phyloP scores from a whole-genome alignment of 35 echinoderm and acorn worm genomes.

The Acanthaster planci region DNA sequence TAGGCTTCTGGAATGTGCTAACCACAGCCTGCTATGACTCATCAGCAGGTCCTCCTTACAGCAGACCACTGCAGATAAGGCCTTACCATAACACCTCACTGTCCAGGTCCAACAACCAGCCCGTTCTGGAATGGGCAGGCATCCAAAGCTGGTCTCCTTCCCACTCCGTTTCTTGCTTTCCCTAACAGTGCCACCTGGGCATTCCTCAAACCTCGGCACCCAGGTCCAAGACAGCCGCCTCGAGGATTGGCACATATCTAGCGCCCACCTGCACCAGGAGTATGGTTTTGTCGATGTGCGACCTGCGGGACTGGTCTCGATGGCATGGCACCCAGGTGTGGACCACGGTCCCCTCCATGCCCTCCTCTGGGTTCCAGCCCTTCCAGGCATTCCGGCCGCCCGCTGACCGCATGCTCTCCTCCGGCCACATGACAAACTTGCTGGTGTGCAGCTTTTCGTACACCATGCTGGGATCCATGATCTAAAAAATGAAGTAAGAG shows the following conservation, averaged over 20 bases:
- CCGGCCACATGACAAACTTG: conserved; percentile 92
- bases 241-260: conserved; percentile 84
- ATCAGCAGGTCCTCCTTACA: too few relatives aligned
- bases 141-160: too few relatives aligned
- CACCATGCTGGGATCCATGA: conserved; percentile 77
- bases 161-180: too few relatives aligned
- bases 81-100: too few relatives aligned
- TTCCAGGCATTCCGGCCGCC: conserved; percentile 88
- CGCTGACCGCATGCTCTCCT: conserved; percentile 73
- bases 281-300: conserved; percentile 93
- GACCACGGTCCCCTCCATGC: conserved; percentile 92
- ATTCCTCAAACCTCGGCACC: conserved; percentile 75
- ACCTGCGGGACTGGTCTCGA: conserved; percentile 62
- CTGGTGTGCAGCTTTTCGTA: conserved; percentile 80
- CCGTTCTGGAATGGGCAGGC: too few relatives aligned
- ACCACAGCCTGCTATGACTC: too few relatives aligned
- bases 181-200: background rate
- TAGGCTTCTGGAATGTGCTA: too few relatives aligned
- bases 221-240: conserved; percentile 62
- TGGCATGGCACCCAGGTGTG: conserved; percentile 92
- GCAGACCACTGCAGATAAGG: too few relatives aligned
- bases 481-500: conserved; percentile 42
- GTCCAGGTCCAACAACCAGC: too few relatives aligned
- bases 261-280: conserved; percentile 81
- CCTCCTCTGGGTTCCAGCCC: conserved; percentile 81